These are phyloP conservation scores for Pseudochaenichthys georgianus DNA, from an alignment of 2,797 vertebrate genomes.

Conservation along the genomic window DNA sequence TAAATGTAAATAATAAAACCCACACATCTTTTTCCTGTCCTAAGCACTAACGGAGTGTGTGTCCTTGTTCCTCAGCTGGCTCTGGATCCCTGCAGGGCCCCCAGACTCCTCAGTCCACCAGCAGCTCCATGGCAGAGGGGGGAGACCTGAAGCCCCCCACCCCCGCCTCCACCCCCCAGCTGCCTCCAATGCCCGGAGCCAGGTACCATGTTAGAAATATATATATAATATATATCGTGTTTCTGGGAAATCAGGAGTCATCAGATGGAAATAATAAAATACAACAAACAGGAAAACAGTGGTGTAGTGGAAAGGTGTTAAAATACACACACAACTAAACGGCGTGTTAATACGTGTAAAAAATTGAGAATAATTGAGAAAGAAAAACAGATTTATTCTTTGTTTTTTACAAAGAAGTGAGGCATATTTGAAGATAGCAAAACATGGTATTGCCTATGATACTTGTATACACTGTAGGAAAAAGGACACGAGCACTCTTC, in stretches of 20 bases:
- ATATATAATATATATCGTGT: neutral
- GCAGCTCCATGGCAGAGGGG: slow-evolving; percentile 98
- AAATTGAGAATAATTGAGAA: neutral
- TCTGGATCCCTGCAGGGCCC: slow-evolving; percentile 99
- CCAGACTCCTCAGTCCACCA: slow-evolving; percentile 98
- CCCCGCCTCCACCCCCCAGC: slow-evolving; percentile 97
- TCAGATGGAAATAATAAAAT: slow-evolving; percentile 11
- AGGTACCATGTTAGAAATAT: slow-evolving; percentile 81
- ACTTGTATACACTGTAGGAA: no score
- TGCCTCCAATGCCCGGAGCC: slow-evolving; percentile 94
- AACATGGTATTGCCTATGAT: no score
- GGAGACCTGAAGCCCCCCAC: slow-evolving; percentile 98
- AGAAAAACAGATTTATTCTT: neutral
- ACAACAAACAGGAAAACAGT: slow-evolving; percentile 2
- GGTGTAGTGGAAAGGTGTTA: slow-evolving; percentile 1
- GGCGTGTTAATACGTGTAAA: neutral
- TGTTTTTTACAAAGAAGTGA: neutral
- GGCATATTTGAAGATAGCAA: no score
- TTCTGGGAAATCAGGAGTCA: slow-evolving; percentile 18
- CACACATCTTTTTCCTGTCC: no score
- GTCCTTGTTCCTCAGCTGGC: slow-evolving; percentile 87
- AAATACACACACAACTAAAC: neutral
- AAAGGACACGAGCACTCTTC: no score
- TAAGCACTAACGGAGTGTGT: slow-evolving; percentile 14
- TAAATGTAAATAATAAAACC: no score